Percentiles rank a stretch among this genome's conserved stretches.
Conservation (phyloP, 2,113 vertebrate genomes). For the Petroica traversi region DNA sequence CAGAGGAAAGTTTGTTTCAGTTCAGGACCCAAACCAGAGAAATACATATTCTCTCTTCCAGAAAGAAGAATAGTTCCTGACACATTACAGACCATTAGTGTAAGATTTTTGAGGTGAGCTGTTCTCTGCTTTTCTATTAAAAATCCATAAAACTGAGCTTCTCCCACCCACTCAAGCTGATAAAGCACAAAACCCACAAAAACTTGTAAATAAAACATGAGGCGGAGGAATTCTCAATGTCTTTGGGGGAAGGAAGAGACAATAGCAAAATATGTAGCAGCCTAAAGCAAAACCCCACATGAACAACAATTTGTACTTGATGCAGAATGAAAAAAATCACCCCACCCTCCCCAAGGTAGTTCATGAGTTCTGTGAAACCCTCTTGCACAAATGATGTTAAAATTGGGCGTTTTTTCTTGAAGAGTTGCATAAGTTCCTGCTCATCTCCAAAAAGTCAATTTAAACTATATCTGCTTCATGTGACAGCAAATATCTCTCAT, state of each 20-base stretch:
- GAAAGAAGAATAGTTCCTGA: neutral
- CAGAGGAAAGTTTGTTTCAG: neutral
- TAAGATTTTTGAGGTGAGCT: neutral
- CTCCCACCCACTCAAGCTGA: neutral
- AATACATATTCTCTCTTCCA: neutral
- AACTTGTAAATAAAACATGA: conserved; percentile 13
- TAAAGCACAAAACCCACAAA: neutral
- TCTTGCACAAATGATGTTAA: neutral
- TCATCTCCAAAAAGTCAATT: neutral
- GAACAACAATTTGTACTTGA: neutral
- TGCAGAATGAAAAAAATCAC: neutral
- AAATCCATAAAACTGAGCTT: neutral
- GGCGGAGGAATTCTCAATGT: neutral
- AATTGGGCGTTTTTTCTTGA: neutral
- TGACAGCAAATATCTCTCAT: neutral
- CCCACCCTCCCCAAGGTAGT: neutral
- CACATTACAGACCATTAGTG: neutral
- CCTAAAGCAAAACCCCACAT: neutral
- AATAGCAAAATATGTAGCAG: neutral
- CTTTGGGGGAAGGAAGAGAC: neutral
- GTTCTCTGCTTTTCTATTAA: neutral
- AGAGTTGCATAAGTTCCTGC: neutral
- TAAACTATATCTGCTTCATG: accelerated
- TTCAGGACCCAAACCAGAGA: neutral
- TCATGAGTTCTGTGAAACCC: neutral